A percentile compares a stretch with the other conserved stretches of the same genome.
These are phyloP conservation scores for Acleris sparsana DNA, from an alignment of 2,888 invertebrate species.

Conservation along the genomic window DNA sequence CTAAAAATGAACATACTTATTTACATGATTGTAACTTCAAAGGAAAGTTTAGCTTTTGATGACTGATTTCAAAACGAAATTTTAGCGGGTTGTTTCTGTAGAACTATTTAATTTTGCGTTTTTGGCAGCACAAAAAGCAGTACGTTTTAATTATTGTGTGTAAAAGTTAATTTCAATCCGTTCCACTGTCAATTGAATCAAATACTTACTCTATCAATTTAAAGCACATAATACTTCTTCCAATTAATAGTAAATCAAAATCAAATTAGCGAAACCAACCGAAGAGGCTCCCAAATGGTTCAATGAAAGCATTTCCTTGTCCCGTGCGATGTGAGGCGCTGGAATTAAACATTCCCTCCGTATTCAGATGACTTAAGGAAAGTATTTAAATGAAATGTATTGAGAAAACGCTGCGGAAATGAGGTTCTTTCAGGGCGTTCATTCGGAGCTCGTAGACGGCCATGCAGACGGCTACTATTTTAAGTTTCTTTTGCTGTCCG, in stretches of 20 bases:
- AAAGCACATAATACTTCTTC: background rate
- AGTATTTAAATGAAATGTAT: slow-evolving; percentile 82
- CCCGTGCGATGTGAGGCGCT: slow-evolving; percentile 67
- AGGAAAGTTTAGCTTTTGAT: no score
- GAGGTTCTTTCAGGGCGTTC: slow-evolving; percentile 76
- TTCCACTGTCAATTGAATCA: no score
- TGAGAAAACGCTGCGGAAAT: slow-evolving; percentile 79
- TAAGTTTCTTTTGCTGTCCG: slow-evolving; percentile 48
- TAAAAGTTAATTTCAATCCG: no score
- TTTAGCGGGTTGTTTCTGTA: no score
- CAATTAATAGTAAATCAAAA: slow-evolving; percentile 9
- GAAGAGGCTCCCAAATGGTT: slow-evolving; percentile 40
- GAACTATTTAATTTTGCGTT: no score
- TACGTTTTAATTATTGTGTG: no score
- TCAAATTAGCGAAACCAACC: slow-evolving; percentile 14
- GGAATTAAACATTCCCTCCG: slow-evolving; percentile 71
- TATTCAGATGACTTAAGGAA: slow-evolving; percentile 66
- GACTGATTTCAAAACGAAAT: no score
- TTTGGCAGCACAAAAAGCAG: no score
- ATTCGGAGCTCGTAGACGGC: slow-evolving; percentile 66
- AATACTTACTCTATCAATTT: no score
- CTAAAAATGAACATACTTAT: no score
- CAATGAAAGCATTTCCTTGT: slow-evolving; percentile 68
- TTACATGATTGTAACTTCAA: no score
- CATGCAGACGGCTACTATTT: slow-evolving; percentile 60